Evolutionary conservation across 2,888 invertebrate species (phyloP).

Genomic region (Pharmacophagus antenor): DNA sequence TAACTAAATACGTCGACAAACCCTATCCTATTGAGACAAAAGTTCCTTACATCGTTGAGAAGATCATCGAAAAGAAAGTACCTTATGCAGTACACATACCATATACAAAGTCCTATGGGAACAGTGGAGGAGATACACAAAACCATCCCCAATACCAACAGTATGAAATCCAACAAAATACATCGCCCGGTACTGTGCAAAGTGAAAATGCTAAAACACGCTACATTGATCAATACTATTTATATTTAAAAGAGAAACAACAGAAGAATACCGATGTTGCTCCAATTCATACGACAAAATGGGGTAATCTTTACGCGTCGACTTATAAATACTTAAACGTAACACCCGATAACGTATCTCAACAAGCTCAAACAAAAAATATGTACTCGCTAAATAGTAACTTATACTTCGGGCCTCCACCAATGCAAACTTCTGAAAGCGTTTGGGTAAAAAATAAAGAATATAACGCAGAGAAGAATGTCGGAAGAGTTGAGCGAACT

Average conservation of each 20-base stretch:
- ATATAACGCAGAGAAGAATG: constrained; percentile 65
- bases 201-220: constrained; percentile 28
- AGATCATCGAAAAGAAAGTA: constrained; percentile 74
- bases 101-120: constrained; percentile 68
- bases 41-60: constrained; percentile 72
- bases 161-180: constrained; percentile 8
- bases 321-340: constrained; percentile 62
- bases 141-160: constrained; percentile 25
- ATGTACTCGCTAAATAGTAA: constrained; percentile 35
- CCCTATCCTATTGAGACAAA: constrained; percentile 74
- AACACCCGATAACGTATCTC: constrained; percentile 39
- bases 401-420: constrained; percentile 74
- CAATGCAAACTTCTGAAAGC: constrained; percentile 53
- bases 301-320: constrained; percentile 68
- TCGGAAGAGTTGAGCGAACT: constrained; percentile 80
- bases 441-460: constrained; percentile 51
- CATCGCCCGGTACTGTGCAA: constrained; percentile 32
- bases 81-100: constrained; percentile 80
- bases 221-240: constrained; percentile 37
- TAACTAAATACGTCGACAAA: constrained; percentile 67
- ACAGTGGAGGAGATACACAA: constrained; percentile 42
- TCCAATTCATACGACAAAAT: constrained; percentile 48
- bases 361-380: constrained; percentile 44
- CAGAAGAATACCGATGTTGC: constrained; percentile 33
- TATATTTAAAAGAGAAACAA: constrained; percentile 40